phyloP scores from a whole-genome alignment of 2,888 invertebrate genomes.

The Melieria omissa region DNA sequence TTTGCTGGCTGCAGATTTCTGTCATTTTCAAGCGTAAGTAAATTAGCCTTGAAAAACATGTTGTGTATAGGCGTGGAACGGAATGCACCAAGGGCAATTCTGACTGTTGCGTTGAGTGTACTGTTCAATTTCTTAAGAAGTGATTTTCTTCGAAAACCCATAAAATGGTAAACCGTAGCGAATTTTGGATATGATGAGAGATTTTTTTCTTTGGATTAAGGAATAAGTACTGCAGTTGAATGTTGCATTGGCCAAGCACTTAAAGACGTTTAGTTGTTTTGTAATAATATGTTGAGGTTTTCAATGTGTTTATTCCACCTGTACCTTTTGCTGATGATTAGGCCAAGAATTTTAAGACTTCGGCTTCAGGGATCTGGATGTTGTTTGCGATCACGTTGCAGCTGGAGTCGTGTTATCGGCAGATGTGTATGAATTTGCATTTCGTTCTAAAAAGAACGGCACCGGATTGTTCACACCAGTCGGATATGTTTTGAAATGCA shows the following conservation, averaged over 20 bases:
- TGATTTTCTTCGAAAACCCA: neutral
- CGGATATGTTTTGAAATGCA: too few species aligned
- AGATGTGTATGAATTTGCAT: neutral
- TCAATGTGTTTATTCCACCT: too few species aligned
- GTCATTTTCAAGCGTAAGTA: neutral
- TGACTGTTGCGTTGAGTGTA: constrained; percentile 4
- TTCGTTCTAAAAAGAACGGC: neutral
- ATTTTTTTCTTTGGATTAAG: neutral
- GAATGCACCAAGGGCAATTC: neutral
- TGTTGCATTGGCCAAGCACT: neutral
- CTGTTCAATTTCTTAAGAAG: neutral
- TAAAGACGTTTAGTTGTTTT: neutral
- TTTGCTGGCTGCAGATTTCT: too few species aligned
- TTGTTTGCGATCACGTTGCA: too few species aligned
- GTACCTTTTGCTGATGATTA: too few species aligned
- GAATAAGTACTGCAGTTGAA: neutral
- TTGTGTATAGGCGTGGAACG: constrained; percentile 5
- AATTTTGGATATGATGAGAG: neutral
- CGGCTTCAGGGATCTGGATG: too few species aligned
- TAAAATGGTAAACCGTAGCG: neutral
- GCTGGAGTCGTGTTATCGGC: neutral
- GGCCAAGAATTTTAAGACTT: too few species aligned
- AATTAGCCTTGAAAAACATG: neutral
- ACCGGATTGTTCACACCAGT: too few species aligned
- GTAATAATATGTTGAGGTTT: too few species aligned